Evolutionary conservation across 1,140 invertebrate species (phyloP).

Genomic region (Drosophila kepulauana): DNA sequence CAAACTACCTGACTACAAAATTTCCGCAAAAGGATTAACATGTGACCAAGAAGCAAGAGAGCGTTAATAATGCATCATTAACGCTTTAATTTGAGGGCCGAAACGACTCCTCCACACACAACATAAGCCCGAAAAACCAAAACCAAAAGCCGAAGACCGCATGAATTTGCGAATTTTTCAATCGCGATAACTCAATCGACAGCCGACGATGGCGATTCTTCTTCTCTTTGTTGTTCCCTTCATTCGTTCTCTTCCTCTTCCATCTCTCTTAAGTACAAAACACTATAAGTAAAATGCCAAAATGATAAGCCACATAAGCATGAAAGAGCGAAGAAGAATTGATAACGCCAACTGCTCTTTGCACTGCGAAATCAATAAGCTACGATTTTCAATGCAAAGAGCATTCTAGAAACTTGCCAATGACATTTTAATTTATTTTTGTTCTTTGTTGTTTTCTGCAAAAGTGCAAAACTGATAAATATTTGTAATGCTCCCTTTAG

Average conservation of each 20-base stretch:
- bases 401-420: not conserved
- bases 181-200: slow-evolving; percentile 26
- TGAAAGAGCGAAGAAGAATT: not conserved
- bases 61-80: slow-evolving; percentile 85
- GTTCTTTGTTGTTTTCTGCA: not conserved
- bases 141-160: slow-evolving; percentile 13
- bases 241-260: not conserved
- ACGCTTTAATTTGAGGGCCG: slow-evolving; percentile 79
- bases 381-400: not conserved
- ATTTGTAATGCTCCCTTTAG: not conserved
- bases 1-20: slow-evolving; percentile 22
- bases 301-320: not conserved
- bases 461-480: slow-evolving; percentile 19
- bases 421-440: no score
- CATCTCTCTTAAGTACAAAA: slow-evolving; percentile 5
- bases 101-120: slow-evolving; percentile 37
- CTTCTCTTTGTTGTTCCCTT: not conserved
- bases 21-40: slow-evolving; percentile 68
- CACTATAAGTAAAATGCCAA: not conserved
- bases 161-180: slow-evolving; percentile 66
- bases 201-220: not conserved
- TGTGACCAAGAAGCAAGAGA: slow-evolving; percentile 38
- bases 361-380: slow-evolving; percentile 10
- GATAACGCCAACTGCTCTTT: slow-evolving; percentile 30
- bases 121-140: not conserved